These are phyloP conservation scores for Myrmecobius fasciatus DNA, from an alignment of 2,113 vertebrate genomes.

Conservation along the genomic window DNA sequence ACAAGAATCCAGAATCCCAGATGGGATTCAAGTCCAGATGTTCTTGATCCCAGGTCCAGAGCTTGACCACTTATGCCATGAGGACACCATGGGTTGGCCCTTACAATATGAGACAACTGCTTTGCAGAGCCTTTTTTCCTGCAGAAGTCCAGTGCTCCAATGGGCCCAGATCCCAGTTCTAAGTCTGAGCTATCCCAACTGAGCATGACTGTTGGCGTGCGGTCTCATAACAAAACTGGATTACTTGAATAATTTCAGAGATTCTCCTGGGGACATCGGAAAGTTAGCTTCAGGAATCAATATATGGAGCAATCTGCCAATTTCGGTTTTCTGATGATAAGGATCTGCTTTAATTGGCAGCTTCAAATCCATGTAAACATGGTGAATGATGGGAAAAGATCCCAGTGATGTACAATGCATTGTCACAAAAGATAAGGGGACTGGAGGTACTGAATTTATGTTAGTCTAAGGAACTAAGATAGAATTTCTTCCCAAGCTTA, in stretches of 20 bases:
- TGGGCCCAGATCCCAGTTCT: background rate
- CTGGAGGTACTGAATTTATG: background rate
- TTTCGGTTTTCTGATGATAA: background rate
- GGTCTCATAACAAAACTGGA: background rate
- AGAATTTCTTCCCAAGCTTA: background rate
- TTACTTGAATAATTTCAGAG: background rate
- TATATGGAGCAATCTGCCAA: background rate
- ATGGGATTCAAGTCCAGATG: background rate
- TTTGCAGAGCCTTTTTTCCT: too few species aligned
- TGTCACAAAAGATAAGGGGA: background rate
- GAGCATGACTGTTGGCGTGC: background rate
- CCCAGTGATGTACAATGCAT: background rate
- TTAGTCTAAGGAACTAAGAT: background rate
- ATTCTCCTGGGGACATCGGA: background rate
- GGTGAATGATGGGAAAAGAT: background rate
- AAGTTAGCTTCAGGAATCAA: background rate
- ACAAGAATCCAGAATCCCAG: background rate
- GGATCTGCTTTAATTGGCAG: background rate
- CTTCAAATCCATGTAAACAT: background rate
- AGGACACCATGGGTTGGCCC: too few species aligned
- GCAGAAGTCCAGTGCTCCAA: too few species aligned
- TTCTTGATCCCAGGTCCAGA: too few species aligned
- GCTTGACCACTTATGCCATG: too few species aligned
- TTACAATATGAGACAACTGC: too few species aligned
- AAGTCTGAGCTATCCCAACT: background rate